Base-by-base conservation (phyloP, 2,888 invertebrate genomes). In the Alentia gelatinosa region DNA sequence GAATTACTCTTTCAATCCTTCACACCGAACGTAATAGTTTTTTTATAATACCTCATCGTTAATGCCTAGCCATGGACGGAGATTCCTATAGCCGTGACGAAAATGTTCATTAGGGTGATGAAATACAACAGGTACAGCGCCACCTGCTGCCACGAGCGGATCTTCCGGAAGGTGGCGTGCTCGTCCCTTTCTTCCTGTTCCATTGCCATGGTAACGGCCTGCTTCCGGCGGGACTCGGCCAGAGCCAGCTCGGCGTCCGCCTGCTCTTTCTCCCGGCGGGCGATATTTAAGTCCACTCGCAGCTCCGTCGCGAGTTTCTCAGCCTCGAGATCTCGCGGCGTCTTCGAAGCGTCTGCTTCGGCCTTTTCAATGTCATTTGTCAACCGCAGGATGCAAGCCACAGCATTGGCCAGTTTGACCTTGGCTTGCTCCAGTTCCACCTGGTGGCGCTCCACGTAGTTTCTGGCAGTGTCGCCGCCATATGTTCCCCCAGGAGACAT, bases 111-210 rank as follows among this genome's bases (percentile, higher is more conserved):
- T 1, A 91, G 40, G 30, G 88, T 47, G 47, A 91, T 75, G 75
- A 91, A 91, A 35, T 91, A 91, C 33, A 91, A 79, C 39, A 91
- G 63, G 89, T 91, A 91, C 30, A 84, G 37, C 33, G 91, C 84
- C 56, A 91, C 39, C 75, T 91, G 91, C 91, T 91, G 91, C 91
- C 91, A 91, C 30, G 35, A 89, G 35, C 42, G 39, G 74, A 89
- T 30, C 42, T 47, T 89, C 74, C 68, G 9, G 89, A 91, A 91
- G 33, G 47, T 74, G 30, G 35, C 86, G 33, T 39, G 37, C 56
- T 91, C 91, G 33, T 90, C 88, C 23, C 83, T 35, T 88, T 90
- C 91, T 40, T 91, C 91, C 75, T 35, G 40, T 47, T 90, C 68
- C 19, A 75, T 47, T 19, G 74, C 40, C 37, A 83, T 30, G 37